Conservation (phyloP, 2,797 vertebrate genomes). For the Sebastes aleutianus region DNA sequence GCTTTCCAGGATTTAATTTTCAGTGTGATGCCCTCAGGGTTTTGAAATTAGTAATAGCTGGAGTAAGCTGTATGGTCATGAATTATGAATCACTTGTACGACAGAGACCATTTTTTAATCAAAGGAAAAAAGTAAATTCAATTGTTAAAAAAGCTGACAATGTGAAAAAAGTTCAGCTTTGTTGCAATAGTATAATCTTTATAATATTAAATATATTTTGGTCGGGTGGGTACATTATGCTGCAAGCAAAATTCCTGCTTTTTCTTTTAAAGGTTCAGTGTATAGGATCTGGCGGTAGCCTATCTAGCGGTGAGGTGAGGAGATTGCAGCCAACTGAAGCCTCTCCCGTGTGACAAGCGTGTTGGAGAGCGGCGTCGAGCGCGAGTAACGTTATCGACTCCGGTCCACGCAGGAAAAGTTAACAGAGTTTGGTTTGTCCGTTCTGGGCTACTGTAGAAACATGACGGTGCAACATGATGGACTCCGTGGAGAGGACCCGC, state of each 20-base stretch:
- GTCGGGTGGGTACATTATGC: background rate
- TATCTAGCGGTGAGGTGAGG: background rate
- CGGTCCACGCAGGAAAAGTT: background rate
- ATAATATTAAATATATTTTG: background rate
- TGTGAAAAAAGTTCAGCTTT: constrained; percentile 9
- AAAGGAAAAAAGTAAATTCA: background rate
- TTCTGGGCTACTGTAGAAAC: background rate
- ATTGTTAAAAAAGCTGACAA: constrained; percentile 15
- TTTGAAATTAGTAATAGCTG: constrained; percentile 18
- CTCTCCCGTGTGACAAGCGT: background rate
- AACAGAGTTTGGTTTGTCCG: background rate
- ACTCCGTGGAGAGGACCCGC: background rate
- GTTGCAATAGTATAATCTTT: background rate
- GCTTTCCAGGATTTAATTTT: constrained; percentile 38
- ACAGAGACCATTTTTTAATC: background rate
- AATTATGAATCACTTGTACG: constrained; percentile 35
- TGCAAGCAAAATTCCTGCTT: background rate
- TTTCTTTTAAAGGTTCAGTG: background rate
- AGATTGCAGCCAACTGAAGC: background rate
- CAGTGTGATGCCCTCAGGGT: constrained; percentile 13
- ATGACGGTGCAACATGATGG: background rate
- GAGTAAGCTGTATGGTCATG: constrained; percentile 24
- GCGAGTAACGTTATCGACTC: background rate
- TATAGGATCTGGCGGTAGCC: background rate
- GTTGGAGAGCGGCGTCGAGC: too few species aligned